Evolutionary conservation across 2,888 invertebrate genomes (phyloP), one percentile per base, ranked within the genome.

Genomic region (Chymomyza amoena): DNA sequence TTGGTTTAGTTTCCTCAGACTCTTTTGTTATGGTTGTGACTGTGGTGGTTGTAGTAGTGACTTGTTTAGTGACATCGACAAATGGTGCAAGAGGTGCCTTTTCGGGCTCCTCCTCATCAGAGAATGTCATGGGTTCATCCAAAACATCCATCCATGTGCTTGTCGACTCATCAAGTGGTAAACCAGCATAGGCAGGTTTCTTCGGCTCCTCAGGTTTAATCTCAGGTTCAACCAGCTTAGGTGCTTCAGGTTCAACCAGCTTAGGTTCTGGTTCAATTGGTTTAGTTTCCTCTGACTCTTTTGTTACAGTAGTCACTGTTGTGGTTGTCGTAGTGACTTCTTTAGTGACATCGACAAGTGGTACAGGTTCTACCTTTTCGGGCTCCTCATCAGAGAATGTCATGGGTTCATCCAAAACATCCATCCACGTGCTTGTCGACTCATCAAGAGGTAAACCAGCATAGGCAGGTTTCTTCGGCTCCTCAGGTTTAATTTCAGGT

Each of bases 141-240:
- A 89, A 61, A n/a, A 85, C 82, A 66, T 81, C 77, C 80, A 91
- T 82, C 85, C 91, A 91, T 4, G 83, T 68, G 56, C 76, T 84
- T 7, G 65, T 50, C 3, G 65, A 65, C n/a, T 59, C 78, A 80
- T 90, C 89, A 62, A 88, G 74, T 3, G 89, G 88, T 64, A 88
- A 77, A 39, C 85, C 89, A 65, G 79, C 85, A 70, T 88, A 87
- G 0, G 69, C 76, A 5, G 75, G 62, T 62, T 73, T 78, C 79
- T 63, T 87, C 5, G 87, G 79, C 77, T 89, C 79, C 67, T 89
- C 86, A n/a, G n/a, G n/a, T n/a, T n/a, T n/a, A n/a, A n/a, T n/a
- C n/a, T n/a, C n/a, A n/a, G n/a, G n/a, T n/a, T n/a, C n/a, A n/a
- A n/a, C 25, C 57, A 15, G 9, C 28, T 64, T 70, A 15, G 50